Percentiles rank a stretch among this genome's conserved stretches.
phyloP scores from a whole-genome alignment of 2,797 vertebrate species.

The Gymnoscopelus microlampas region DNA sequence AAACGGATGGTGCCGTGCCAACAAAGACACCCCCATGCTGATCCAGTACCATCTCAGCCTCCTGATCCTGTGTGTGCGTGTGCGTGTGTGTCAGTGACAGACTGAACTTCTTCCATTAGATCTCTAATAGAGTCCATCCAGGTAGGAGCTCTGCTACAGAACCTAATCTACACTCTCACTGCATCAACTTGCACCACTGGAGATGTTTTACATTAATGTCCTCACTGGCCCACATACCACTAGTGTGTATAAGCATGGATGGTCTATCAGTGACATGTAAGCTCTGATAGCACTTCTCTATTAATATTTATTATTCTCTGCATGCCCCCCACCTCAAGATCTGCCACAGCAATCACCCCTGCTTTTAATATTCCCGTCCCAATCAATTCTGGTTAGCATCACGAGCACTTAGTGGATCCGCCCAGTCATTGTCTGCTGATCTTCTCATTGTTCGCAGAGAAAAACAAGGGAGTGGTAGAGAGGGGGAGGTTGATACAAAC shows the following conservation, averaged over 20 bases:
- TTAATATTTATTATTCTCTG: conserved; percentile 77
- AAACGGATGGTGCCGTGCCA: no score
- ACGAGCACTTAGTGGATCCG: conserved; percentile 57
- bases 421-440: conserved; percentile 53
- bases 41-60: no score
- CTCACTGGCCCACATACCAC: conserved; percentile 13
- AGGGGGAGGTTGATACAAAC: conserved; percentile 43
- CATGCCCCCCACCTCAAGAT: conserved; percentile 74
- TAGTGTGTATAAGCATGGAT: background rate
- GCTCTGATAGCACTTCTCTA: conserved; percentile 71
- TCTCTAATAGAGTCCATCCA: conserved; percentile 68
- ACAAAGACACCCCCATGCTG: no score
- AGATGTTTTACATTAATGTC: conserved; percentile 76
- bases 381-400: conserved; percentile 79
- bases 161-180: conserved; percentile 73
- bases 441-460: conserved; percentile 40
- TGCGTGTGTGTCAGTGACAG: conserved; percentile 1
- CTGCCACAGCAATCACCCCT: conserved; percentile 73
- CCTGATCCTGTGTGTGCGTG: no score
- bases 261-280: conserved; percentile 69
- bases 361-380: conserved; percentile 68
- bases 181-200: conserved; percentile 57
- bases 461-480: conserved; percentile 35
- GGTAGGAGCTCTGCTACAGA: conserved; percentile 45
- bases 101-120: conserved; percentile 67